Evolutionary conservation across 2,113 vertebrate genomes (phyloP), one percentile per base, ranked within the genome.

Genomic region (Elephantulus edwardii): DNA sequence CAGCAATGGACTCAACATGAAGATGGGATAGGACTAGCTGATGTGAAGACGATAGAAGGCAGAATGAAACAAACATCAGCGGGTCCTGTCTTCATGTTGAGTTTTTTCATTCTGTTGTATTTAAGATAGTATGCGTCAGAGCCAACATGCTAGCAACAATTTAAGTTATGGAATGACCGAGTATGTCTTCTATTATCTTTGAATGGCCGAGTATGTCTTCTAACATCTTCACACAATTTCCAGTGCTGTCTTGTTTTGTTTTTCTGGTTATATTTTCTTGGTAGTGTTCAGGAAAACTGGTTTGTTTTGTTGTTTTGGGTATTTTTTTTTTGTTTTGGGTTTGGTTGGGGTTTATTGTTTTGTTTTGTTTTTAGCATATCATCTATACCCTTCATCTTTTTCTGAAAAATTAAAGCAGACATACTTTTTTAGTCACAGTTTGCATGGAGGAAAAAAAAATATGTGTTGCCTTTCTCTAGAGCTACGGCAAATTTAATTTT

Each of bases 401-500:
- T 33, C 11, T 71, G 52, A 76, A 94, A 79, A 94, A 52, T 56
- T 76, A 66, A 5, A 64, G 33, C 4, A 8, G 56, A 78, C 8
- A 78, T 70, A 26, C 8, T 60, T 87, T 86, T 54, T 22, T 83
- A 90, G 38, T 77, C n/a, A n/a, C n/a, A 54, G 3, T 71, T 91
- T 82, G 70, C 8, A 87, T 48, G 42, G 8, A 62, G 54, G 58
- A 38, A 82, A 74, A 22, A 48, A 48, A 84, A 50, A 40, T 60
- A 50, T 86, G 20, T 62, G 62, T 26, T 91, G 94, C 94, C n/a
- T n/a, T n/a, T n/a, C 48, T 50, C 81, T 86, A 44, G 30, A 72
- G n/a, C 28, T 72, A 58, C n/a, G n/a, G 22, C 66, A 70, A 86
- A 72, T 75, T 93, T 89, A 92, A 70, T 75, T 79, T 88, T 76